Evolutionary conservation across 2,113 vertebrate species (phyloP).

Genomic region (Antigone vipio): DNA sequence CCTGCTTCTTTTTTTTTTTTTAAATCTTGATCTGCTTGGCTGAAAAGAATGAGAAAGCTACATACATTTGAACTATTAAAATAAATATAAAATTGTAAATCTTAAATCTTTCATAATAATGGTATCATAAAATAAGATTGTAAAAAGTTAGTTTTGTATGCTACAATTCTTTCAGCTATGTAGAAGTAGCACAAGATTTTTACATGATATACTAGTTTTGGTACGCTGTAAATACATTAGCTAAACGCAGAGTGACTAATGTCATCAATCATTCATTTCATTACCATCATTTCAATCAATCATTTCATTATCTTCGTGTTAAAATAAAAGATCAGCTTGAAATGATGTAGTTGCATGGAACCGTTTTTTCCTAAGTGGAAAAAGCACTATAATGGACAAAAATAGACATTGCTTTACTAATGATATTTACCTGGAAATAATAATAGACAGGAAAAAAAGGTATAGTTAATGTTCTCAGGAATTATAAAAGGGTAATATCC

Average conservation of each 20-base stretch:
- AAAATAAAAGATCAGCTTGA: neutral
- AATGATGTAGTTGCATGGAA: neutral
- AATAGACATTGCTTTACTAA: neutral
- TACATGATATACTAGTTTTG: neutral
- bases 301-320: neutral
- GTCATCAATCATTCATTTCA: neutral
- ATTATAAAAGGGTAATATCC: neutral
- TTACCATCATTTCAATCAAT: conserved; percentile 2
- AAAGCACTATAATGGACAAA: neutral
- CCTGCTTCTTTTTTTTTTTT: no score
- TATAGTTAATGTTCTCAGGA: neutral
- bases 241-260: neutral
- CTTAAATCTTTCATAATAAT: neutral
- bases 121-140: neutral
- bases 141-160: neutral
- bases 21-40: neutral
- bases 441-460: neutral
- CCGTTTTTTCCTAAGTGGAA: neutral
- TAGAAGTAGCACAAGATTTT: neutral
- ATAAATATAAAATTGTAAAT: neutral
- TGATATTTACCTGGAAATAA: neutral
- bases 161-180: neutral
- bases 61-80: neutral
- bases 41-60: neutral
- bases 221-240: neutral